Base-by-base conservation (phyloP, 2,797 vertebrate species). In the Sphaeramia orbicularis region DNA sequence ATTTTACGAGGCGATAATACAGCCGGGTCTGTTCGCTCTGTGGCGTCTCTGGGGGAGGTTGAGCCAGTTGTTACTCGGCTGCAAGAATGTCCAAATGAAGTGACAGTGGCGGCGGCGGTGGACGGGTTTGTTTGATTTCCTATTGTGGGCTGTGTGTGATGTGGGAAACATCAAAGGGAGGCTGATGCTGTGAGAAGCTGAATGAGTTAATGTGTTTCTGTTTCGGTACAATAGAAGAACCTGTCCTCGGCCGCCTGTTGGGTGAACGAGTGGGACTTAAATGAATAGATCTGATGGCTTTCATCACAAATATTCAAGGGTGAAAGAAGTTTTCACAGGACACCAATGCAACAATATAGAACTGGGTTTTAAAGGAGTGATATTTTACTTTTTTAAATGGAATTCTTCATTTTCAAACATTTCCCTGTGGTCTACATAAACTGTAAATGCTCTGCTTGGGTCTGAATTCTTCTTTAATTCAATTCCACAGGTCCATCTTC, bases 51-150 rank as follows among this genome's bases (percentile, higher is more conserved):
- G 43, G 5, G 8, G 60, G 49, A 52, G 24, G 66, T 9, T 44
- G 19, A 49, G 54, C 56, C 76, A 53, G 76, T 76, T 84, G 78
- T 76, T 74, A 48, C 57, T 78, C 55, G 76, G 65, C 75, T 64
- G 53, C 64, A 85, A 79, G 85, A 84, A 86, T 88, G 81, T 82
- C 60, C 53, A 66, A 53, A 80, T 80, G 61, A 85, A 75, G 81
- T 80, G 79, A 83, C 71, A 64, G n/a, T n/a, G n/a, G 72, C 27
- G 4, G 61, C n/a, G 54, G 67, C 7, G 15, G 60, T 9, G n/a
- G 53, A 1, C 42, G 38, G 18, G 64, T 54, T 63, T 85, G 78
- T 77, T 81, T 78, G 76, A 82, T 79, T 84, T 81, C 61, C 42
- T 37, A 77, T 72, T 24, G 14, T 74, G 78, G 80, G 55, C 42